Conservation (phyloP, 2,888 invertebrate genomes). For the Phaedon cochleariae region DNA sequence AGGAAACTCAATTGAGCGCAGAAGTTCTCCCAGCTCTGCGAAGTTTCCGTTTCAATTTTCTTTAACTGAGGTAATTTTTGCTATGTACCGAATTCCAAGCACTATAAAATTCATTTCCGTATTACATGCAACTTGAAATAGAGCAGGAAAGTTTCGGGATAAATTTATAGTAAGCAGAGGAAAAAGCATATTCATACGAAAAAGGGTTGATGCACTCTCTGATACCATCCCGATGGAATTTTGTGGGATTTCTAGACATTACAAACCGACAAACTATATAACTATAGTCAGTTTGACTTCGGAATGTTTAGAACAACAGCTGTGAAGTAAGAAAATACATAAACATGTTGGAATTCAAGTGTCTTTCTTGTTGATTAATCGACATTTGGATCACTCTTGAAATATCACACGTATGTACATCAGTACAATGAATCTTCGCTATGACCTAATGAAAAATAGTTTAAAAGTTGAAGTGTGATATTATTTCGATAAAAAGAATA, state of each 20-base stretch:
- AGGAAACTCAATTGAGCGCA: not conserved
- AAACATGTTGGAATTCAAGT: not conserved
- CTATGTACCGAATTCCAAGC: not conserved
- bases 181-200: not conserved
- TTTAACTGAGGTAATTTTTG: not conserved
- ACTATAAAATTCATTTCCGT: not conserved
- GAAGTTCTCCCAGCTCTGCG: not conserved
- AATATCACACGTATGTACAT: too few species aligned
- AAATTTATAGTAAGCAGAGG: not conserved
- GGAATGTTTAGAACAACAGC: not conserved
- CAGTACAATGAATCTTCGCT: not conserved
- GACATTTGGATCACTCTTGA: not conserved
- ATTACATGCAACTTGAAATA: not conserved
- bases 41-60: constrained; percentile 2
- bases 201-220: not conserved
- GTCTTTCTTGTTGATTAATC: not conserved
- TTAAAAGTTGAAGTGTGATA: too few species aligned
- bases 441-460: too few species aligned
- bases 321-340: not conserved
- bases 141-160: not conserved
- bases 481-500: too few species aligned
- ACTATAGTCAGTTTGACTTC: not conserved
- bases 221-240: not conserved
- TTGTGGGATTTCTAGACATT: not conserved
- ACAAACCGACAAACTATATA: not conserved